Percentiles rank a stretch among this genome's conserved stretches.
These are phyloP conservation scores for Pseudotriccus pelzelni DNA, from an alignment of 2,797 vertebrate species.

Conservation along the genomic window DNA sequence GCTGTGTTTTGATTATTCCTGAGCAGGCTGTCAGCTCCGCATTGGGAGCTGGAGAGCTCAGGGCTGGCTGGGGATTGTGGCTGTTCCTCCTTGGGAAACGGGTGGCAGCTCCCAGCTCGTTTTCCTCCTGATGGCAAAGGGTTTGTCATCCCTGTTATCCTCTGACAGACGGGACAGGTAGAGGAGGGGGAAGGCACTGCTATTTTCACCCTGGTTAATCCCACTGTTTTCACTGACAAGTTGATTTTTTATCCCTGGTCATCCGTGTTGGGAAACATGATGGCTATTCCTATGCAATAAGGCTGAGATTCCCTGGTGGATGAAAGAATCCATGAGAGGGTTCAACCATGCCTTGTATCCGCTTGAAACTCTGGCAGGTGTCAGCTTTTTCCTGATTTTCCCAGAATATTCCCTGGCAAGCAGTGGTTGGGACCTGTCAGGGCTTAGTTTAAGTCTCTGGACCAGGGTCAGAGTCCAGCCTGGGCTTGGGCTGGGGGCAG, in stretches of 20 bases:
- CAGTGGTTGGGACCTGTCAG: not conserved
- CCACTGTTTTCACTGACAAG: not conserved
- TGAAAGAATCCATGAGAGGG: not conserved
- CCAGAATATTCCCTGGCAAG: not conserved
- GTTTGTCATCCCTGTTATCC: not conserved
- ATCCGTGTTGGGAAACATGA: not conserved
- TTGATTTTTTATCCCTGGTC: not conserved
- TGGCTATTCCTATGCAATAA: not conserved
- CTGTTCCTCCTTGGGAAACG: not conserved
- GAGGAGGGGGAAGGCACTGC: not conserved
- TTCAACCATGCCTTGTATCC: not conserved
- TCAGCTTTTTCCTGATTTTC: not conserved
- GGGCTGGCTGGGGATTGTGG: not conserved
- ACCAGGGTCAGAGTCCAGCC: not conserved
- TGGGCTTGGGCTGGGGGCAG: not conserved
- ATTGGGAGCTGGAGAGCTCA: not conserved
- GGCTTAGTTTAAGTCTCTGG: accelerated
- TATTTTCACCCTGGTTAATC: not conserved
- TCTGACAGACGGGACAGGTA: not conserved
- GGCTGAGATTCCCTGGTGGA: not conserved
- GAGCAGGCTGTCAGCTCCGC: not conserved
- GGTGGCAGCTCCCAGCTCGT: accelerated
- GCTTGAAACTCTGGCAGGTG: not conserved
- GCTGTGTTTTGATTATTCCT: not conserved
- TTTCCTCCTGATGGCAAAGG: not conserved